phyloP scores from a whole-genome alignment of 2,888 invertebrate genomes.

The Leptogaster cylindrica region DNA sequence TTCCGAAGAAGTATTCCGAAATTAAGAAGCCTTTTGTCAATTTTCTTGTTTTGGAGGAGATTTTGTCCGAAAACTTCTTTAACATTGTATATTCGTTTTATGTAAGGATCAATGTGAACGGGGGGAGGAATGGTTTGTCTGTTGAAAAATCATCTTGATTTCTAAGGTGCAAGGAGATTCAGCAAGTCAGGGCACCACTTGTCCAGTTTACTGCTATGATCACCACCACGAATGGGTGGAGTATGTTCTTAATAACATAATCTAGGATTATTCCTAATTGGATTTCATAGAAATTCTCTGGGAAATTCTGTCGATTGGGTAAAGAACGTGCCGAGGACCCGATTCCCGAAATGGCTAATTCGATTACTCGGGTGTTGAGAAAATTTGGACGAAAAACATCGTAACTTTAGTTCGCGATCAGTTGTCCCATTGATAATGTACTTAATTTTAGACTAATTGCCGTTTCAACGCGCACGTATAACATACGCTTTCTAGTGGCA shows the following conservation, averaged over 20 bases:
- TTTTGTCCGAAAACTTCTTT: slow-evolving; percentile 60
- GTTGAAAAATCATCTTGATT: slow-evolving; percentile 81
- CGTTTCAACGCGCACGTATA: no score
- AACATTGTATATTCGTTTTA: not conserved
- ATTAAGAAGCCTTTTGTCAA: slow-evolving; percentile 74
- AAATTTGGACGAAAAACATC: no score
- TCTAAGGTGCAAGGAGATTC: slow-evolving; percentile 71
- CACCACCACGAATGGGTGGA: slow-evolving; percentile 68
- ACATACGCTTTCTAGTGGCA: no score
- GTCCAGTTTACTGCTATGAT: slow-evolving; percentile 73
- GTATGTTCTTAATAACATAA: slow-evolving; percentile 58
- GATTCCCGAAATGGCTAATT: slow-evolving; percentile 79
- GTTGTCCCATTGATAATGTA: no score
- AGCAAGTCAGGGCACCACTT: slow-evolving; percentile 70
- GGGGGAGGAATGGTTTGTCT: slow-evolving; percentile 95
- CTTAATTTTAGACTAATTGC: no score
- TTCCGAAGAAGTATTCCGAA: slow-evolving; percentile 73
- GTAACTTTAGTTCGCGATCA: no score
- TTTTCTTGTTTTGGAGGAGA: slow-evolving; percentile 74
- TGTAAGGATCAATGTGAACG: slow-evolving; percentile 85
- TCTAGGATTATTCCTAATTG: no score
- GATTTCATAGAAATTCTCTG: slow-evolving; percentile 56
- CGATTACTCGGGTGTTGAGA: no score
- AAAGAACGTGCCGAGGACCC: slow-evolving; percentile 70
- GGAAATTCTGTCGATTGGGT: slow-evolving; percentile 78